Percentiles rank a stretch among this genome's conserved stretches.
Conservation (phyloP, 1,140 invertebrate species). For the Camponotus pennsylvanicus region DNA sequence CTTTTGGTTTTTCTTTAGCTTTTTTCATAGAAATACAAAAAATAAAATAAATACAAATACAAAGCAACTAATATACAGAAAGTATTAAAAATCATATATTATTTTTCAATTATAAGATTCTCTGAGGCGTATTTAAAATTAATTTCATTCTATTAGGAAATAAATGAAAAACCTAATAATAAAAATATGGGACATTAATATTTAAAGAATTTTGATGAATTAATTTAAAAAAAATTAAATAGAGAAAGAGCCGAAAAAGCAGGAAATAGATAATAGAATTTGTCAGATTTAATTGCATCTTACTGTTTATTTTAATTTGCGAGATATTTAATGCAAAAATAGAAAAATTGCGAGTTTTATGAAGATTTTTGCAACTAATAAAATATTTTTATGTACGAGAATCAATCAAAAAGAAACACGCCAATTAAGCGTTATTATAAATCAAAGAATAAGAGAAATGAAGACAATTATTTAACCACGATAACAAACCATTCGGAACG, state of each 20-base stretch:
- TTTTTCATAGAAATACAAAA: background rate
- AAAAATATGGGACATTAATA: background rate
- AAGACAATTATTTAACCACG: background rate
- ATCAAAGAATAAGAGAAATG: background rate
- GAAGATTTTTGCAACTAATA: slow-evolving; percentile 2
- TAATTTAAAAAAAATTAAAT: background rate
- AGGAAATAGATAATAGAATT: background rate
- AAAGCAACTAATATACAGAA: background rate
- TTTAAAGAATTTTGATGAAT: background rate
- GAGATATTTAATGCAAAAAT: background rate
- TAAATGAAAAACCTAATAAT: slow-evolving; percentile 5
- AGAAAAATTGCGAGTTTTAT: background rate
- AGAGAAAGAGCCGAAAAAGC: background rate
- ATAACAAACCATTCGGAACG: background rate
- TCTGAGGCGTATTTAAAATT: no score
- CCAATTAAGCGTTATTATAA: background rate
- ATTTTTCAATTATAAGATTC: no score
- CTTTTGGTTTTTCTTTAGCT: background rate
- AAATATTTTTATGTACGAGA: background rate
- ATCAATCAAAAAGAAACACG: background rate
- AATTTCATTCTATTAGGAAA: background rate
- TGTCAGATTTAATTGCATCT: background rate
- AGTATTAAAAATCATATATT: no score
- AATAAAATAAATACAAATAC: background rate
- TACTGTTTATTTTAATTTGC: background rate